Evolutionary conservation across 2,797 vertebrate genomes (phyloP), one percentile per base, ranked within the genome.

Genomic region (Lycodopsis pacificus): DNA sequence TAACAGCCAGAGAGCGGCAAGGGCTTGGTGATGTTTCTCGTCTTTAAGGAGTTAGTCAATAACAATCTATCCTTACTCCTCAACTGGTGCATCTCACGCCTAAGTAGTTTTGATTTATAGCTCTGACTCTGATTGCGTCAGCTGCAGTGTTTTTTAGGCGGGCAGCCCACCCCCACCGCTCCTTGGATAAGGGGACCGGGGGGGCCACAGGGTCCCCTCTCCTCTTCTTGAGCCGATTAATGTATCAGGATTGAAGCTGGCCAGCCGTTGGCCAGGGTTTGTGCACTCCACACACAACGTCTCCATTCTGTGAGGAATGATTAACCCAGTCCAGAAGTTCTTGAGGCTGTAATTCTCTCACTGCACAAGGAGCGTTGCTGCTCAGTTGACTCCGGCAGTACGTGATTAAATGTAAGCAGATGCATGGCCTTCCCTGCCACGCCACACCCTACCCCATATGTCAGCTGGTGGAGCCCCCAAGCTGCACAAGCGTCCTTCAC

Each of bases 151-250:
- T n/a, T 65, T 90, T 91, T 90, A 80, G 83, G 90, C 77, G 68
- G 85, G 77, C 51, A 77, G 59, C 65, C 71, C 57, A 71, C 76
- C 79, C 51, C 49, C 49, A 9, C 49, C 46, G 73, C 72, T 76
- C 44, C 82, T 77, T 79, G 77, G 69, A 76, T 80, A 64, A 81
- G 83, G 84, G 66, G 73, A 76, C 36, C 58, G 34, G 22, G 72
- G 83, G 86, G 86, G 83, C 15, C 77, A 77, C 30, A 72, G 73
- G 90, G 87, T 91, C 83, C 86, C 88, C 85, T 76, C 86, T 86
- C 56, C 51, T 80, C 70, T 54, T 66, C 89, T 86, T 93, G 91
- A 94, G 89, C 93, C 85, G 93, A 93, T 94, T 94, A 92, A 90
- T 91, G 83, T 57, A 72, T 80, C 85, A 79, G 88, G 84, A 76